Evolutionary conservation across 2,888 invertebrate species (phyloP).

Genomic region (Trichacis sp.): DNA sequence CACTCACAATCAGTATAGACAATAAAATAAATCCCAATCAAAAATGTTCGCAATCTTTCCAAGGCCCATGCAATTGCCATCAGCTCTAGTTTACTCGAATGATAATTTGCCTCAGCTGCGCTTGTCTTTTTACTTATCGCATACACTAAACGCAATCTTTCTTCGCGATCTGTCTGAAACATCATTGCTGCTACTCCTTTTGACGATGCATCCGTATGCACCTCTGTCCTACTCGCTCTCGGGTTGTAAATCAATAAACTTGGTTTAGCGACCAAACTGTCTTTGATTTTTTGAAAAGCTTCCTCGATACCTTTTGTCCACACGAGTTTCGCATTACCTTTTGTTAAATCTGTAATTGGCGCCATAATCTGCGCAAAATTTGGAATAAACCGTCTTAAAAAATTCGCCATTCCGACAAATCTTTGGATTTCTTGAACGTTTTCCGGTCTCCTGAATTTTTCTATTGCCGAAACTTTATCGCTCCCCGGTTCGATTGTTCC

Average conservation of each 20-base stretch:
- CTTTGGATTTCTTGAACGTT: neutral
- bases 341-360: neutral
- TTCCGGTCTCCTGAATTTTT: neutral
- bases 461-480: neutral
- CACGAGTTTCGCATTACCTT: neutral
- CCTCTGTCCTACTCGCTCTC: slow-evolving; percentile 1
- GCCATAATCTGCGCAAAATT: neutral
- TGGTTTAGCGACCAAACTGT: neutral
- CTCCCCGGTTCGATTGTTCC: neutral
- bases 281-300: slow-evolving; percentile 14
- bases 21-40: slow-evolving; percentile 1
- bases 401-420: neutral
- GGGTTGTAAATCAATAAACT: slow-evolving; percentile 2
- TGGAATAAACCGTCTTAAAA: neutral
- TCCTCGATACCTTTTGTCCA: neutral
- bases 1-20: neutral
- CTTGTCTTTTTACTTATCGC: slow-evolving; percentile 22
- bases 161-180: slow-evolving; percentile 21
- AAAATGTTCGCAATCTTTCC: slow-evolving; percentile 12
- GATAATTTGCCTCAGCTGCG: slow-evolving; percentile 35
- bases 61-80: slow-evolving; percentile 20
- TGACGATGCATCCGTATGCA: slow-evolving; percentile 8
- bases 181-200: slow-evolving; percentile 37
- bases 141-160: slow-evolving; percentile 15
- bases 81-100: slow-evolving; percentile 32